Evolutionary conservation across 2,113 vertebrate species (phyloP).

Genomic region (Anseranas semipalmata): DNA sequence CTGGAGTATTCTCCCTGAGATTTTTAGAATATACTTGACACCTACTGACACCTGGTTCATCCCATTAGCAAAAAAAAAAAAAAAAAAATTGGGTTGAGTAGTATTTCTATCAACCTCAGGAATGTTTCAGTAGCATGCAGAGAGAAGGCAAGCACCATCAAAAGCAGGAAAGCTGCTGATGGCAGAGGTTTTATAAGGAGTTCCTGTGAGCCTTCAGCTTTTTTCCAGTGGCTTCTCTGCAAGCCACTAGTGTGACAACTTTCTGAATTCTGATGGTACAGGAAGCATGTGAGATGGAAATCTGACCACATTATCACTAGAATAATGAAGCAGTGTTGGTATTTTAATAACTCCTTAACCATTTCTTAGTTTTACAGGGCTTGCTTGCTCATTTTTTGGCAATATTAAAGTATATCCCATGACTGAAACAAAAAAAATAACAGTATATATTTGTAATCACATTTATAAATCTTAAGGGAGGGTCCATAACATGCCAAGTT

Average conservation of each 20-base stretch:
- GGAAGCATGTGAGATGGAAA: neutral
- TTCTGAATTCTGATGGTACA: neutral
- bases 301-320: neutral
- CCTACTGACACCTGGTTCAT: neutral
- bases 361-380: neutral
- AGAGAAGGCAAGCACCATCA: neutral
- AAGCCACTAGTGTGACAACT: neutral
- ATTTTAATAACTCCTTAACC: constrained; percentile 23
- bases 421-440: neutral
- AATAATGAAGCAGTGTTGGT: neutral
- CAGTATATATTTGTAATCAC: neutral
- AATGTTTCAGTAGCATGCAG: neutral
- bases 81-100: neutral
- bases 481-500: neutral
- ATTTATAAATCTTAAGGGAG: constrained; percentile 40
- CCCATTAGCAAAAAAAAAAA: neutral
- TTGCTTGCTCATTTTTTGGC: neutral
- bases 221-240: neutral
- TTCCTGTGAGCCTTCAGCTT: neutral
- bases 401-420: neutral
- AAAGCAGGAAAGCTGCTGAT: neutral
- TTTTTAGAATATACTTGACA: neutral
- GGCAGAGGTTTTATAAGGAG: neutral
- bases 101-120: neutral
- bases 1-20: neutral